Conservation (phyloP, 2,797 vertebrate genomes). For the Scolopax bukidnonensis region DNA sequence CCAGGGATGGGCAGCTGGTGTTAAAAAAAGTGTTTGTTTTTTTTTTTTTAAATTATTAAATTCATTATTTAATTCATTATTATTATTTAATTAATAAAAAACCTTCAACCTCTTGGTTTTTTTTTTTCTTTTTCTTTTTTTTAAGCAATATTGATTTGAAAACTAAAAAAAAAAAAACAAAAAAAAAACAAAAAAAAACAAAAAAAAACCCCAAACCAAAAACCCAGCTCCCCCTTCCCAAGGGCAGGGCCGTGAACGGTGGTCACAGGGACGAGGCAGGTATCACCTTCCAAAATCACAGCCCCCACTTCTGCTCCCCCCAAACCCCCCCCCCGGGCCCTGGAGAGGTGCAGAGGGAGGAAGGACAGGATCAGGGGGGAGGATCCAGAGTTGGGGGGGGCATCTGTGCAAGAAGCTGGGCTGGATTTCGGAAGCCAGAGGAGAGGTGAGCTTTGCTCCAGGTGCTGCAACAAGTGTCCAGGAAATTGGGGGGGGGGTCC, state of each 20-base stretch:
- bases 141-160: slow-evolving; percentile 67
- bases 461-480: background rate
- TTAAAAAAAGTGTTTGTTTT: slow-evolving; percentile 70
- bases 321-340: background rate
- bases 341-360: background rate
- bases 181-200: slow-evolving; percentile 50
- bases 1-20: slow-evolving; percentile 9
- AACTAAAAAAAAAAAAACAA: slow-evolving; percentile 55
- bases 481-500: background rate
- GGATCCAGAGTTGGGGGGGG: too few species aligned
- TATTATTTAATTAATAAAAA: slow-evolving; percentile 78
- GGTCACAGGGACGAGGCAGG: background rate
- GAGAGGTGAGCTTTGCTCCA: background rate
- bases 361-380: background rate
- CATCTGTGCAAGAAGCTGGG: background rate
- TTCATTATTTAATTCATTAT: background rate
- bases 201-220: background rate
- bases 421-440: background rate
- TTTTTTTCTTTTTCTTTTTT: slow-evolving; percentile 42
- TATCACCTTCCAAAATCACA: background rate
- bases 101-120: slow-evolving; percentile 48
- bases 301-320: background rate
- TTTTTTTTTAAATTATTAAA: background rate
- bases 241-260: background rate
- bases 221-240: background rate